Evolutionary conservation across 2,113 vertebrate species (phyloP).

Genomic region (Podilymbus podiceps): DNA sequence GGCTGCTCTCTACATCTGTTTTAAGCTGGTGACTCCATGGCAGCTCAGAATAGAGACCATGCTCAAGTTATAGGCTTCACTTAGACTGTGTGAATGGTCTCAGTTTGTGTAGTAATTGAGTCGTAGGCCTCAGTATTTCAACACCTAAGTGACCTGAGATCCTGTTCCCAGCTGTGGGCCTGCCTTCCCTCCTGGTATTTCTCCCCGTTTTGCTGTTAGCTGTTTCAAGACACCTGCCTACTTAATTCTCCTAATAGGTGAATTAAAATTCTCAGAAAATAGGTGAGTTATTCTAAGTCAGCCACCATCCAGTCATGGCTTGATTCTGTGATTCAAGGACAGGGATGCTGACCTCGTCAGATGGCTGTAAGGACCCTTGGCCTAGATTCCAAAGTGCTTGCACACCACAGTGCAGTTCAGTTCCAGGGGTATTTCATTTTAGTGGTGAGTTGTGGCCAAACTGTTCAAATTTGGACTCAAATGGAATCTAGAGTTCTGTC

Average conservation of each 20-base stretch:
- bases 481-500: not conserved
- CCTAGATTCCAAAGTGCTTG: not conserved
- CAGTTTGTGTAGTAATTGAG: not conserved
- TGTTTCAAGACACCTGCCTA: not conserved
- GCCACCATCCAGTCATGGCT: not conserved
- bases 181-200: not conserved
- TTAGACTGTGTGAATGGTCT: not conserved
- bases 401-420: not conserved
- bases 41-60: not conserved
- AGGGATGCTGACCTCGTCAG: not conserved
- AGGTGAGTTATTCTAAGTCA: rapidly evolving
- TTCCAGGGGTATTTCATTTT: not conserved
- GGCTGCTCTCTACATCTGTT: not conserved
- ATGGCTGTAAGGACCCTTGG: not conserved
- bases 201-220: not conserved
- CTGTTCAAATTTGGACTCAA: not conserved
- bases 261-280: not conserved
- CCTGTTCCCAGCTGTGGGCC: not conserved
- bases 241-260: not conserved
- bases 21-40: not conserved
- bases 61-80: not conserved
- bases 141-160: not conserved
- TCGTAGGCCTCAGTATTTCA: not conserved
- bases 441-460: not conserved
- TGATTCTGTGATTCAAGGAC: not conserved